Evolutionary conservation across 2,113 vertebrate species (phyloP).

Genomic region (Maccullochella peelii): DNA sequence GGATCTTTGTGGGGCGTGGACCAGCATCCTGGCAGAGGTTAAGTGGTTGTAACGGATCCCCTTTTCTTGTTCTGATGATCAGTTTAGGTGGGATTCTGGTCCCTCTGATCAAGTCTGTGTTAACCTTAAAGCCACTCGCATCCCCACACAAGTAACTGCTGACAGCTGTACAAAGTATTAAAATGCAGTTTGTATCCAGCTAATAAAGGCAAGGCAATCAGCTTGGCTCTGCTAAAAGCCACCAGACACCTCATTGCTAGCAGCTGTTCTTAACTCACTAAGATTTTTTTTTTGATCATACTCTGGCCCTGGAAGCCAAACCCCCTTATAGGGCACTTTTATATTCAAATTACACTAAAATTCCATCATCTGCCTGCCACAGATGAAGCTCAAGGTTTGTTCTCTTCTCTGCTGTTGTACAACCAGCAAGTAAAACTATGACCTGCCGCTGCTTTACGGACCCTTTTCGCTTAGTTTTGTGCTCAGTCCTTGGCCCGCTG

Average conservation of each 20-base stretch:
- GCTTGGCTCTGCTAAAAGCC: constrained; percentile 50
- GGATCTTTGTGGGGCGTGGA: constrained; percentile 32
- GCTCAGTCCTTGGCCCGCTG: constrained; percentile 39
- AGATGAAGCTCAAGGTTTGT: constrained; percentile 22
- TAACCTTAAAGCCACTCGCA: neutral
- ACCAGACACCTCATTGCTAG: constrained; percentile 65
- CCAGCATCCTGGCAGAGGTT: constrained; percentile 6
- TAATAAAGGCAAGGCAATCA: constrained; percentile 54
- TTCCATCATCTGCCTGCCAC: constrained; percentile 42
- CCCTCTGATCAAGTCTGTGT: neutral
- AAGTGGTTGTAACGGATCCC: constrained; percentile 11
- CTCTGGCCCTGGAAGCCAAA: constrained; percentile 39
- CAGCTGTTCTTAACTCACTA: constrained; percentile 65
- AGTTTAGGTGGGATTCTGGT: constrained; percentile 28
- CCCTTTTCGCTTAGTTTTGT: constrained; percentile 43
- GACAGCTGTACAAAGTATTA: constrained; percentile 42
- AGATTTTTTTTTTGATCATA: constrained; percentile 3
- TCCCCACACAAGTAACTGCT: constrained; percentile 10
- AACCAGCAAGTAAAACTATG: constrained; percentile 37
- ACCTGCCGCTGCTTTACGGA: constrained; percentile 47
- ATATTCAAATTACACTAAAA: constrained; percentile 48
- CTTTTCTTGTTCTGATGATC: constrained; percentile 18
- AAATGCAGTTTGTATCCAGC: constrained; percentile 46
- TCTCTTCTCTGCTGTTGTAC: constrained; percentile 24
- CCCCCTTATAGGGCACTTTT: constrained; percentile 56